Conservation (phyloP, 2,797 vertebrate genomes). For the Eupleurogrammus muticus region DNA sequence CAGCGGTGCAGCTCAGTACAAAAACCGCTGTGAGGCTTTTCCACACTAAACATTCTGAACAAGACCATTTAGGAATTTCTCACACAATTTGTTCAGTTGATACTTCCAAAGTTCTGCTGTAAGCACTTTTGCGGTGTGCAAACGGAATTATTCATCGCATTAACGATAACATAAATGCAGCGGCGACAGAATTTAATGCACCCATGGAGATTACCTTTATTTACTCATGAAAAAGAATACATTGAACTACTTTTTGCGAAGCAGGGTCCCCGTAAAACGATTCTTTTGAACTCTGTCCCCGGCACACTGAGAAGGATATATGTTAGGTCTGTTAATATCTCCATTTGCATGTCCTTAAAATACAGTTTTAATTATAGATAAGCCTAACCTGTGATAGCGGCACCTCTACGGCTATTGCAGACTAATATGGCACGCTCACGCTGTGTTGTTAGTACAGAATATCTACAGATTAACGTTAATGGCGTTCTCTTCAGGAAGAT, state of each 20-base stretch:
- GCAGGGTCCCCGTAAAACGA: slow-evolving; percentile 57
- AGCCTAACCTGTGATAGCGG: slow-evolving; percentile 71
- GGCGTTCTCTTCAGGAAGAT: slow-evolving; percentile 52
- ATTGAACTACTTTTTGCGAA: slow-evolving; percentile 61
- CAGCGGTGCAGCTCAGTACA: slow-evolving; percentile 30
- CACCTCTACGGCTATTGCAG: slow-evolving; percentile 51
- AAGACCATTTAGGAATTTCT: slow-evolving; percentile 76
- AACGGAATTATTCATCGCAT: slow-evolving; percentile 84
- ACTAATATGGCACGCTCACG: slow-evolving; percentile 44
- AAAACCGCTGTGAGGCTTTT: slow-evolving; percentile 40
- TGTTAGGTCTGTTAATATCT: slow-evolving; percentile 78
- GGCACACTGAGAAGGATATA: slow-evolving; percentile 67
- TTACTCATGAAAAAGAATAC: slow-evolving; percentile 77
- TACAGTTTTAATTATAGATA: slow-evolving; percentile 84
- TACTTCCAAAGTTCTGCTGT: slow-evolving; percentile 78
- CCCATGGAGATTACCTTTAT: slow-evolving; percentile 79
- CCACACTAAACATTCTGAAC: slow-evolving; percentile 63
- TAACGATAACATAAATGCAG: slow-evolving; percentile 81
- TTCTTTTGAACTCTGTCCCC: slow-evolving; percentile 73
- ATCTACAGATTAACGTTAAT: slow-evolving; percentile 60
- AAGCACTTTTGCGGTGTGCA: slow-evolving; percentile 77
- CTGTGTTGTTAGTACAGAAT: slow-evolving; percentile 52
- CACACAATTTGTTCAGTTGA: slow-evolving; percentile 78
- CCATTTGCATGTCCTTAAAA: slow-evolving; percentile 80
- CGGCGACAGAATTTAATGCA: slow-evolving; percentile 78